A percentile compares a stretch with the other conserved stretches of the same genome.
These are phyloP conservation scores for Hydropotes inermis DNA, from an alignment of 2,113 vertebrate species.

Conservation along the genomic window DNA sequence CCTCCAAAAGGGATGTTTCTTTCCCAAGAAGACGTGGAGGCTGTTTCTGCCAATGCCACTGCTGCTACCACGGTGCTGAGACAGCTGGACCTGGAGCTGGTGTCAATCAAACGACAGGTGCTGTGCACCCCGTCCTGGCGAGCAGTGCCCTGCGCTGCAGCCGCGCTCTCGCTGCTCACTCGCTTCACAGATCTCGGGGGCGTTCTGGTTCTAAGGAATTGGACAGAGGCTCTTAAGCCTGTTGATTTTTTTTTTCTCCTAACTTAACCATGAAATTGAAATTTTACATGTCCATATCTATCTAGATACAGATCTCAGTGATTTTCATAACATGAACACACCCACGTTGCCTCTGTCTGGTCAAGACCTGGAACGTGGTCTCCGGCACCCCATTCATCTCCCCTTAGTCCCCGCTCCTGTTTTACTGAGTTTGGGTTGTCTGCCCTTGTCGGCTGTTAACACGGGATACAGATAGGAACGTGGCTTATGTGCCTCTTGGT, in stretches of 20 bases:
- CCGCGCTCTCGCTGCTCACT: accelerated
- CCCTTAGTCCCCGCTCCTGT: neutral
- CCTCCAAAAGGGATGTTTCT: constrained; percentile 98
- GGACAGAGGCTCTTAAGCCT: neutral
- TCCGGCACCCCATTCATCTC: accelerated
- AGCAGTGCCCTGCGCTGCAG: accelerated
- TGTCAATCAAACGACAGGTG: constrained; percentile 97
- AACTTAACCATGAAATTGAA: neutral
- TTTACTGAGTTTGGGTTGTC: neutral
- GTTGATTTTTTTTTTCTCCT: neutral
- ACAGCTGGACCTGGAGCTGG: constrained; percentile 93
- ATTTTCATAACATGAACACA: accelerated
- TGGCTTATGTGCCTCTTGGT: accelerated
- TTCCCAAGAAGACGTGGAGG: constrained; percentile 90
- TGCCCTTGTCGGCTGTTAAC: neutral
- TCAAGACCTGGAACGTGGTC: accelerated
- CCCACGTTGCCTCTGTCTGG: neutral
- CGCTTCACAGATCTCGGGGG: neutral
- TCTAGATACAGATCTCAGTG: neutral
- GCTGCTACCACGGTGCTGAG: constrained; percentile 90
- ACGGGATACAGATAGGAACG: accelerated
- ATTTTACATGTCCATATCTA: accelerated
- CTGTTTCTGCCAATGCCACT: constrained; percentile 88
- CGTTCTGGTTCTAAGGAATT: neutral
- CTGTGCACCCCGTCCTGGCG: accelerated